Conservation (phyloP, 2,888 invertebrate species). For the Ormyrus thymus region DNA sequence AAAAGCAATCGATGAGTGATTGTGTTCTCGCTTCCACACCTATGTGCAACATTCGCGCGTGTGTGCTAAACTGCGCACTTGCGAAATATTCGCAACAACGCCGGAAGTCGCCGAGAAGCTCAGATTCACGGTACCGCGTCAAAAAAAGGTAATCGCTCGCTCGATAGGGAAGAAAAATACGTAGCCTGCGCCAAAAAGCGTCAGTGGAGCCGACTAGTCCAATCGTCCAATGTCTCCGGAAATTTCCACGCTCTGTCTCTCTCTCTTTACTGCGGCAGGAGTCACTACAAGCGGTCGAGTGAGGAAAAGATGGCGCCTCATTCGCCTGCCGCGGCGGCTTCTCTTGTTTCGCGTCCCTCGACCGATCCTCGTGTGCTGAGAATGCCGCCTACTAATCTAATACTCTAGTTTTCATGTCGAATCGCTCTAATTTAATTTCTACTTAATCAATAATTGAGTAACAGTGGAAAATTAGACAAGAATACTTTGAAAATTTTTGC, state of each 20-base stretch:
- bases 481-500: too few relatives aligned
- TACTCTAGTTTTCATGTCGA: too few relatives aligned
- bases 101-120: conserved; percentile 33
- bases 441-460: too few relatives aligned
- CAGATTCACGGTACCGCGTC: neutral
- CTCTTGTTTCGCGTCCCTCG: conserved; percentile 45
- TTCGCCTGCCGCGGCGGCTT: conserved; percentile 24
- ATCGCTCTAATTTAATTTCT: too few relatives aligned
- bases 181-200: neutral
- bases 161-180: too few relatives aligned
- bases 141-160: neutral
- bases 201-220: neutral
- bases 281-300: neutral
- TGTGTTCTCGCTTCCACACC: too few relatives aligned
- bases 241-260: conserved; percentile 16
- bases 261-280: neutral
- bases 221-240: conserved; percentile 4
- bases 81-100: conserved; percentile 13
- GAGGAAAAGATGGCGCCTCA: conserved; percentile 42
- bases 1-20: conserved; percentile 27
- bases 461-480: too few relatives aligned
- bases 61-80: conserved; percentile 41
- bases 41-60: neutral
- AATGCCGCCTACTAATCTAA: too few relatives aligned
- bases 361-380: neutral